Evolutionary conservation across 1,140 invertebrate genomes (phyloP), one percentile per base, ranked within the genome.

Genomic region (Dufourea novaeangliae): DNA sequence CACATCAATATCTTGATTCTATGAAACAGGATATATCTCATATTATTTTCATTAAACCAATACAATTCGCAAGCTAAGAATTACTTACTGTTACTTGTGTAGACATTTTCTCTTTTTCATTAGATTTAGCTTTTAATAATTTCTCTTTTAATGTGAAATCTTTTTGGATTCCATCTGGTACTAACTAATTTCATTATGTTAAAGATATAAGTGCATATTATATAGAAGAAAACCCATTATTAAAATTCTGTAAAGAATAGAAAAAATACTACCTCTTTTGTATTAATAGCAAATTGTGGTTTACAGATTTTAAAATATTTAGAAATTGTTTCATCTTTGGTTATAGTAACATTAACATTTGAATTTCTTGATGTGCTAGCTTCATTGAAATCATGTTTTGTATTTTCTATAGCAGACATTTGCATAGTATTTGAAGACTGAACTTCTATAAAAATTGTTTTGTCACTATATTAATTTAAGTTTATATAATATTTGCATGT

Each of bases 91-190:
- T 25, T 80, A 61, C 8, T 41, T 22, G 7, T 56, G 52, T 1
- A 59, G 22, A 50, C 25, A 34, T 1, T 2, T 4, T 37, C 29
- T 10, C 41, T 1, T 27, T 32, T 54, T 74, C 37, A 39, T 22
- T 20, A 41, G 20, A 14, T 34, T 34, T 78, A 27, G 27, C 32
- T 17, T 67, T 46, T 54, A 34, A 56, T n/a, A 84, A n/a, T 57
- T 80, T 84, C 20, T 76, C 56, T 50, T 39, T 69, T 20, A 84
- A 3, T 2, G 29, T 75, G 41, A 57, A 17, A 11, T 54, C 32
- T 5, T 54, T 20, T 11, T 39, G 44, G 7, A 46, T 50, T 20
- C 61, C 1, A 37, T 57, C 20, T n/a, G 52, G 32, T 37, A 0
- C 27, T 37, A 0, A 11, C 59, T 27, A 39, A 54, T 77, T 54